Evolutionary conservation across 1,140 invertebrate genomes (phyloP), one percentile per base, ranked within the genome.

Genomic region (Sesamia nonagrioides): DNA sequence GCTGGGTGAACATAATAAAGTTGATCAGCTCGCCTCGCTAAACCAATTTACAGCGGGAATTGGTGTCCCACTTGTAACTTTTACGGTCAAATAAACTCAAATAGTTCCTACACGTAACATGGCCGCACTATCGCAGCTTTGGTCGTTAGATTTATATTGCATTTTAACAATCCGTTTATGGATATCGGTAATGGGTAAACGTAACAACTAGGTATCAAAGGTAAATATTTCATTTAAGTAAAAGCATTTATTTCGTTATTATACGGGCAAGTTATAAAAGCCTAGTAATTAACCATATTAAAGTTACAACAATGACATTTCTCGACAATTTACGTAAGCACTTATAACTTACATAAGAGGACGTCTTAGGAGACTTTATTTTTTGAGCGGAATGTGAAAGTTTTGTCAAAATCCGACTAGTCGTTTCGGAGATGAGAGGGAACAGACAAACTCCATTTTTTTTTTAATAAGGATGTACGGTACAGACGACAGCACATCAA

Each of bases 41-140:
- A 85, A 81, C 82, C 81, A 88, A 89, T 89, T 91, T 86, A 68
- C n/a, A 69, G 81, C 82, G 84, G 81, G 83, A 89, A 89, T 89
- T 89, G 82, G 80, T 82, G 88, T 78, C 82, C 88, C 82, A 87
- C 78, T 80, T 87, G 21, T 77, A 74, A 66, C 56, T 81, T 89
- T 88, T 86, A 88, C 82, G 82, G 84, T 87, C 85, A 89, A 88
- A 88, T 85, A 86, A 89, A 89, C 84, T 78, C 79, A 66, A 83
- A 87, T 71, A 74, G 68, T 60, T 27, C 27, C 27, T 27, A 77
- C 76, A 77, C 54, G 58, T 80, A 73, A 73, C 40, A 50, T 54
- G 56, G 40, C 56, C 54, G 52, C 58, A 76, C 54, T 69, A 77
- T 69, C 75, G 61, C 45, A 15, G 13, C 37, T 11, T 17, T 8